phyloP scores from a whole-genome alignment of 2,888 invertebrate species.

The Drosophila anceps region DNA sequence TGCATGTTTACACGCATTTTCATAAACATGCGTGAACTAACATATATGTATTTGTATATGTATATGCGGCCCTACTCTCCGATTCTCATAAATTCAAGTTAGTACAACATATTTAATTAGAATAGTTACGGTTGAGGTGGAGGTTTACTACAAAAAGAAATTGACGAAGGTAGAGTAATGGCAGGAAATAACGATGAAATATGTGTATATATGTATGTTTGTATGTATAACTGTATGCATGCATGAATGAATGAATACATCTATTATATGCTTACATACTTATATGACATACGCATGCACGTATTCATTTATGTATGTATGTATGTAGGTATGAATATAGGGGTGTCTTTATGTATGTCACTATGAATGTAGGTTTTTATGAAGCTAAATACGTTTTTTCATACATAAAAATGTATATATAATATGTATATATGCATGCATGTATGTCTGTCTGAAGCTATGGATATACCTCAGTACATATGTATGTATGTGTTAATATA shows the following conservation, averaged over 20 bases:
- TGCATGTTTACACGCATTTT: not conserved
- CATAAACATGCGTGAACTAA: not conserved
- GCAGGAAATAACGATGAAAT: not conserved
- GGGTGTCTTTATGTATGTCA: not conserved
- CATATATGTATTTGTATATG: too few species aligned
- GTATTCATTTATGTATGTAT: not conserved
- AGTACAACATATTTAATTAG: not conserved
- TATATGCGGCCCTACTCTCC: not conserved
- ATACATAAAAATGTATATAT: not conserved
- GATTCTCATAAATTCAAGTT: not conserved
- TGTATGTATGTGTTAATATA: not conserved
- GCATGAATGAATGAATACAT: too few species aligned
- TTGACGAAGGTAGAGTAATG: not conserved
- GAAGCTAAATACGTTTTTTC: too few species aligned
- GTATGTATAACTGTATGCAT: too few species aligned
- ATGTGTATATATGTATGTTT: too few species aligned
- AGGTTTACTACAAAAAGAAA: not conserved
- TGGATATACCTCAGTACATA: too few species aligned
- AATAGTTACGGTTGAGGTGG: not conserved
- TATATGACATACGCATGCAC: not conserved
- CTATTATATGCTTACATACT: too few species aligned
- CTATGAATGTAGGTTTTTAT: too few species aligned
- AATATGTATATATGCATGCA: not conserved
- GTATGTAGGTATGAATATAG: not conserved
- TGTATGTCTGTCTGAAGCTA: not conserved